Conservation (phyloP, 2,888 invertebrate genomes). For the Drosophila limbata region DNA sequence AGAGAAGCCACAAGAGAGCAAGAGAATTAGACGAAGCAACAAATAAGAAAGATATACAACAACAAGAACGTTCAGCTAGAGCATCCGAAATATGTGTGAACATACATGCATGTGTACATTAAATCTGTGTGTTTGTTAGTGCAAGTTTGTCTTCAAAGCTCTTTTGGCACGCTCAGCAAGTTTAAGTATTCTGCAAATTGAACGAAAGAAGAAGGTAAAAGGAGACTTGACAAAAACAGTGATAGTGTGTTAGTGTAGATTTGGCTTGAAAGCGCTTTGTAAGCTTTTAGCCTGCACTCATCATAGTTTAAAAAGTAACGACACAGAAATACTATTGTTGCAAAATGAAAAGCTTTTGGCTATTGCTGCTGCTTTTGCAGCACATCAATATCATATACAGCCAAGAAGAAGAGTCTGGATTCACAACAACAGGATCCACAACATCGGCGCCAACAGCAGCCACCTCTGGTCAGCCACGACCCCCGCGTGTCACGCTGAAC, state of each 20-base stretch:
- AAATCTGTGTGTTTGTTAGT: conserved; percentile 5
- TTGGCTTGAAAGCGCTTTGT: not conserved
- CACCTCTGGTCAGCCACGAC: conserved; percentile 59
- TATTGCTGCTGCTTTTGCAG: conserved; percentile 26
- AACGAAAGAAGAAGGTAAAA: not conserved
- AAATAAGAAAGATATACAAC: conserved; percentile 28
- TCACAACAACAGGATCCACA: conserved; percentile 8
- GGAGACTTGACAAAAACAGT: not conserved
- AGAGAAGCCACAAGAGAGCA: conserved; percentile 55
- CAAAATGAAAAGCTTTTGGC: conserved; percentile 28
- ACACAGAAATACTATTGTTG: not conserved
- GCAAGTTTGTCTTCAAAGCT: conserved; percentile 27
- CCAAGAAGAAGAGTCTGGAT: conserved; percentile 6
- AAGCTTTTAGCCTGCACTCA: not conserved
- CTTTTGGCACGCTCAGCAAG: conserved; percentile 8
- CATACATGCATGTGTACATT: conserved; percentile 1
- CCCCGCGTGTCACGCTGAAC: conserved; percentile 84
- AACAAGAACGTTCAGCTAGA: conserved; percentile 5
- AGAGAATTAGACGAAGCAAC: conserved; percentile 42
- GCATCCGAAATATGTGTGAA: conserved; percentile 7
- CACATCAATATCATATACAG: conserved; percentile 10
- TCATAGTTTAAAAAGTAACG: not conserved
- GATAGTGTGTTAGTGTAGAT: not conserved
- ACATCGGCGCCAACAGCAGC: conserved; percentile 12
- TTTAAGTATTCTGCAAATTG: not conserved